Base-by-base conservation (phyloP, 2,888 invertebrate genomes). In the Leptothorax acervorum region DNA sequence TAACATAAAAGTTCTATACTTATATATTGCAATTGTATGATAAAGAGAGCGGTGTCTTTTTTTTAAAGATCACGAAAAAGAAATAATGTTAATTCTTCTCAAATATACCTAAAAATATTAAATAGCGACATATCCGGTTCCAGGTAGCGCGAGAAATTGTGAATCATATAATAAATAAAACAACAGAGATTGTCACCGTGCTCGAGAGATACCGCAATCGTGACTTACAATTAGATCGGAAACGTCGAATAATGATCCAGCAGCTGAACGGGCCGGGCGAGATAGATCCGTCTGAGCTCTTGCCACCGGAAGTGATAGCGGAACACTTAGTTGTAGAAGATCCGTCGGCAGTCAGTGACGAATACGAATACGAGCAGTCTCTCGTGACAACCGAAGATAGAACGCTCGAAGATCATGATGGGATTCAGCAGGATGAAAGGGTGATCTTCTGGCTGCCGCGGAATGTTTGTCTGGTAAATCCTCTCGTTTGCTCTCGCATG, bases 391-490 rank as follows among this genome's bases (percentile, higher is more conserved):
- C n/a, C 28, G 42, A 15, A 28, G 28, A 31, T 0, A n/a, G 5
- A 62, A 45, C 1, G 57, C 28, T 12, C 2, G 28, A 83, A 31
- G n/a, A 55, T 42, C 5, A 53, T 5, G 39, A 60, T 3, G 18
- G 0, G 23, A 23, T 18, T 0, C 42, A 23, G 9, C 42, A 18
- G 15, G 35, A 75, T 15, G 63, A 83, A 45, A 70, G 23, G 9
- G n/a, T 85, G 23, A 68, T 90, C 79, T 84, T 91, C 68, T 93
- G 92, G 93, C 39, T 93, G 0, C 75, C 90, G 5, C 82, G 86
- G 6, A 74, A 92, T n/a, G 76, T 88, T 71, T 91, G 88, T 68
- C 84, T 91, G 84, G 93, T 92, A 86, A 89, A 78, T 45, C 12
- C 3, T 8, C 55, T 73, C 1, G 2, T 42, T 42, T 42, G 3